phyloP scores from a whole-genome alignment of 2,113 vertebrate species.

The Otus sunia region DNA sequence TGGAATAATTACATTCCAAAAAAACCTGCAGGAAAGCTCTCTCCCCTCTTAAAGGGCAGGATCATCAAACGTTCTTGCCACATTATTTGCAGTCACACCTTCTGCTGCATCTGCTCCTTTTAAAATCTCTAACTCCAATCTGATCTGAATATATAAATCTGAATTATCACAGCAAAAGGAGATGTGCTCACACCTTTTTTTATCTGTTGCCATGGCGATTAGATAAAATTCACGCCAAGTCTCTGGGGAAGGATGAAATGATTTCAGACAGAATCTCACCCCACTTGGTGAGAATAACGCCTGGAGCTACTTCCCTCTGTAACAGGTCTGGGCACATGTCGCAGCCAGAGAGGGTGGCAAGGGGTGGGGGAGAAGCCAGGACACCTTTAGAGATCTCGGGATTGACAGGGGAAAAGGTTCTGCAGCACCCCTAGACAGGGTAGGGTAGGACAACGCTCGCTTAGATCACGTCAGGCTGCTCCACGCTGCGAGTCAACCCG shows the following conservation, averaged over 20 bases:
- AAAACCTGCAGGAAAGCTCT: slow-evolving; percentile 67
- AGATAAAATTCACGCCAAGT: slow-evolving; percentile 87
- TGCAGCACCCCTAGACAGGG: neutral
- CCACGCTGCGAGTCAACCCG: neutral
- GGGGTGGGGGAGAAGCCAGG: slow-evolving; percentile 26
- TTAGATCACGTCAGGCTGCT: neutral
- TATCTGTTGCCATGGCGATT: slow-evolving; percentile 87
- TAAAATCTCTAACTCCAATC: slow-evolving; percentile 82
- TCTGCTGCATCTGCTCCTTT: slow-evolving; percentile 79
- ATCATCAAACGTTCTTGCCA: slow-evolving; percentile 74
- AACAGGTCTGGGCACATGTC: slow-evolving; percentile 71
- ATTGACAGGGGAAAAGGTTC: neutral
- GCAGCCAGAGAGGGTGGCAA: slow-evolving; percentile 7
- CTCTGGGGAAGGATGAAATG: slow-evolving; percentile 83
- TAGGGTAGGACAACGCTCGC: neutral
- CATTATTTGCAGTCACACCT: slow-evolving; percentile 77
- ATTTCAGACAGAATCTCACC: slow-evolving; percentile 84
- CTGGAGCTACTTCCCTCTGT: slow-evolving; percentile 67
- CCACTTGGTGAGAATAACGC: slow-evolving; percentile 71
- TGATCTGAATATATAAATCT: slow-evolving; percentile 90
- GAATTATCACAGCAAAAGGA: slow-evolving; percentile 86
- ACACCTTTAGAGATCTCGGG: neutral
- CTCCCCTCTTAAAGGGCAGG: slow-evolving; percentile 78
- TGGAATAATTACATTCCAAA: slow-evolving; percentile 79
- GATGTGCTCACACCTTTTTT: slow-evolving; percentile 84